phyloP scores from a whole-genome alignment of 2,113 vertebrate genomes.

The Coregonus clupeaformis region DNA sequence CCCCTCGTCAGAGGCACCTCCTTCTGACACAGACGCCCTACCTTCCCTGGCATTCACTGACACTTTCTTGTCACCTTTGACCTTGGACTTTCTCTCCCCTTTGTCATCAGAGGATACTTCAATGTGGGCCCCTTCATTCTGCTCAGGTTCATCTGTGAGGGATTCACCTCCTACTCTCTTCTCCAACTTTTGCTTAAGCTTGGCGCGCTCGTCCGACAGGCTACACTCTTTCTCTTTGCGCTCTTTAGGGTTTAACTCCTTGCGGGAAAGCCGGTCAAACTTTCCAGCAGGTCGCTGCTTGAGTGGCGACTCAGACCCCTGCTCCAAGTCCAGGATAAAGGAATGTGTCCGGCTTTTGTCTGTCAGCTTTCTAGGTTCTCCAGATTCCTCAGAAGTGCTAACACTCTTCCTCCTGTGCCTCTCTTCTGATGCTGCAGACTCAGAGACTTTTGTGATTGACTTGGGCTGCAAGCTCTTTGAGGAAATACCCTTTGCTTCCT shows the following conservation, averaged over 20 bases:
- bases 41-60: conserved; percentile 74
- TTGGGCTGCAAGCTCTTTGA: conserved; percentile 73
- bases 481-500: conserved; percentile 75
- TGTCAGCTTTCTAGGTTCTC: conserved; percentile 74
- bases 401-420: conserved; percentile 73
- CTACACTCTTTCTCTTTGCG: conserved; percentile 84
- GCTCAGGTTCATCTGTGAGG: conserved; percentile 68
- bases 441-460: conserved; percentile 76
- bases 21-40: conserved; percentile 63
- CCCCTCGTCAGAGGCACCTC: conserved; percentile 71
- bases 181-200: conserved; percentile 81
- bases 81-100: conserved; percentile 84
- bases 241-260: conserved; percentile 78
- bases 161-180: conserved; percentile 70
- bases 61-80: conserved; percentile 82
- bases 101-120: conserved; percentile 82
- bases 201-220: conserved; percentile 80
- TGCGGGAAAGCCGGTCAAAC: conserved; percentile 81
- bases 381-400: conserved; percentile 73
- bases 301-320: conserved; percentile 77
- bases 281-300: conserved; percentile 79
- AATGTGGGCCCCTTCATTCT: conserved; percentile 70
- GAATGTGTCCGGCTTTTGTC: conserved; percentile 78
- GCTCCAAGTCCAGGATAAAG: conserved; percentile 79
- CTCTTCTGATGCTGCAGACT: conserved; percentile 78